Conservation (phyloP, 2,797 vertebrate species). For the Smutsia gigantea region DNA sequence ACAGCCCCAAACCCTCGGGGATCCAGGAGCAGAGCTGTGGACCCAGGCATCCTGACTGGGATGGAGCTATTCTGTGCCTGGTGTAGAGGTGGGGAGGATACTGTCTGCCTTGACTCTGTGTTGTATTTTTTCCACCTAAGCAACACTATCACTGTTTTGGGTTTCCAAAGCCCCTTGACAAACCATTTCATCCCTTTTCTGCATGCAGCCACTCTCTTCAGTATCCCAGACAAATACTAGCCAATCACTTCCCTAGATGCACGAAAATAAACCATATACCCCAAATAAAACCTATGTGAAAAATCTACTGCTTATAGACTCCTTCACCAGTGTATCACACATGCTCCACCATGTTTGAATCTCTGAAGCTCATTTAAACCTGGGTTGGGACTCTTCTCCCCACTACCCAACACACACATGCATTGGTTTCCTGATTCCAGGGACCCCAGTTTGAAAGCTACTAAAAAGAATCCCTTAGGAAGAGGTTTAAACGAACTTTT, state of each 20-base stretch:
- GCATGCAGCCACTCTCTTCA: background rate
- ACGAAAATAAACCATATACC: background rate
- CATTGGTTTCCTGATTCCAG: background rate
- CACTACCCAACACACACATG: background rate
- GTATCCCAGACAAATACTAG: background rate
- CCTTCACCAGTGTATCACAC: background rate
- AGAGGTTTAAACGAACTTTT: conserved; percentile 2
- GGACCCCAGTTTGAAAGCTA: background rate
- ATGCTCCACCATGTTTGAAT: background rate
- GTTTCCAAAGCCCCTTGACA: background rate
- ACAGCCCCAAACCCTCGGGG: background rate
- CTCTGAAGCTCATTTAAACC: background rate
- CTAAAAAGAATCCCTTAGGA: background rate
- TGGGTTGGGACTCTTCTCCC: background rate
- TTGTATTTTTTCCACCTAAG: background rate
- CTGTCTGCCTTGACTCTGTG: background rate
- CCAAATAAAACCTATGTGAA: background rate
- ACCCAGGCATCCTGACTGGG: background rate
- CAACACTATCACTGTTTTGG: background rate
- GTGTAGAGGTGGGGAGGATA: background rate
- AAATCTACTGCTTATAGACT: background rate
- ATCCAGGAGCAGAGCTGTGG: background rate
- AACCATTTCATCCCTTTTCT: background rate
- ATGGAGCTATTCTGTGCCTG: background rate
- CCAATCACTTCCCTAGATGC: background rate